Evolutionary conservation across 2,888 invertebrate genomes (phyloP), one percentile per base, ranked within the genome.

Genomic region (Ophioninae sp.): DNA sequence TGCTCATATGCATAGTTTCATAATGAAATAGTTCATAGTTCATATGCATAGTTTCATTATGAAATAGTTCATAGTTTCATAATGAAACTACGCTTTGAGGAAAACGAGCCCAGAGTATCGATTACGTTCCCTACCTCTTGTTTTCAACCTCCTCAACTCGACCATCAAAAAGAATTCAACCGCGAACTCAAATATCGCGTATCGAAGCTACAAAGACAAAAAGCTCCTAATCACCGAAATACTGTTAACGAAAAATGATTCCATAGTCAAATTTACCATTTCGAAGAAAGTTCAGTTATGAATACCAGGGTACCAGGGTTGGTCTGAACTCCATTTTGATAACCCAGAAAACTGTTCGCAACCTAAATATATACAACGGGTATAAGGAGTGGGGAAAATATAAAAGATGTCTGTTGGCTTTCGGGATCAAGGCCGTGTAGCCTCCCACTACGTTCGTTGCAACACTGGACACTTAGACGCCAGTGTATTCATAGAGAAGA

Each of bases 361-460:
- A 10, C 0, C 41, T 13, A 68, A 68, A 68, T 44, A 68, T 68
- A 23, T n/a, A n/a, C n/a, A n/a, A n/a, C n/a, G 39, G 20, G 22
- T 17, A 22, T 23, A 68, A 65, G 39, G 20, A 65, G 20, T 39
- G 65, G 9, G 65, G 6, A 37, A 37, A 39, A 5, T 30, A 65
- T 7, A 65, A 23, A 20, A 39, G 9, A 39, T n/a, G 39, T 39
- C 39, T 71, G 7, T 51, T 76, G 17, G 9, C 13, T 58, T 23
- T 68, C 44, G 68, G 51, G 68, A 67, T 74, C 83, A 83, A 79
- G 83, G 83, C 71, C 58, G 30, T 17, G 41, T 23, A 73, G 68
- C 79, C 75, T 79, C 72, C 61, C 6, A 17, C 69, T 23, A n/a
- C 59, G 23, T 61, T 72, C 23, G 9, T 69, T 71, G 22, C 30